Evolutionary conservation across 1,140 invertebrate genomes (phyloP).

Genomic region (silkworm (Bombyx mori)): DNA sequence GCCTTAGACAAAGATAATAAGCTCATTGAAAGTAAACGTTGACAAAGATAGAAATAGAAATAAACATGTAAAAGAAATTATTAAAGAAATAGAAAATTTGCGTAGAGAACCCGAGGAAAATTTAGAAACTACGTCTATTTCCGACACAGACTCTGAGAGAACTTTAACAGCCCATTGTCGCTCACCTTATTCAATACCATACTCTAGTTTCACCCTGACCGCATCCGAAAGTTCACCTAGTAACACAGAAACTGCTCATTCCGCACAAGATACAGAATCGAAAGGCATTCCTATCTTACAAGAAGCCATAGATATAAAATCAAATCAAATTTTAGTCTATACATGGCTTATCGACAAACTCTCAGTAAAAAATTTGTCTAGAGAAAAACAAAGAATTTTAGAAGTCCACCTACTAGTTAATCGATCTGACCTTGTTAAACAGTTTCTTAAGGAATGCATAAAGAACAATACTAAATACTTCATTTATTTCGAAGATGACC

Average conservation of each 20-base stretch:
- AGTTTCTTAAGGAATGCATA: constrained; percentile 13
- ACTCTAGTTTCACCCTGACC: not conserved
- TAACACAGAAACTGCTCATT: constrained; percentile 9
- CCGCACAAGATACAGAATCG: constrained; percentile 12
- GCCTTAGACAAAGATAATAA: constrained; percentile 4
- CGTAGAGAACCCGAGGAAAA: not conserved
- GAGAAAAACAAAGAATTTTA: constrained; percentile 15
- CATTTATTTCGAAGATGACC: constrained; percentile 15
- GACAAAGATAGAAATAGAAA: not conserved
- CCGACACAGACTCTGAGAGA: not conserved
- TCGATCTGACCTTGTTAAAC: constrained; percentile 6
- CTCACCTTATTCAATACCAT: constrained; percentile 4
- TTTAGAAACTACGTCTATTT: constrained; percentile 9
- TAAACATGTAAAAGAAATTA: not conserved
- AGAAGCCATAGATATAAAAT: constrained; percentile 23
- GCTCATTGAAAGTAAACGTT: constrained; percentile 9
- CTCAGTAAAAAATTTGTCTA: constrained; percentile 17
- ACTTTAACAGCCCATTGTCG: not conserved
- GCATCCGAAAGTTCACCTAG: not conserved
- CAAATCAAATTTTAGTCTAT: constrained; percentile 20
- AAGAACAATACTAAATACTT: constrained; percentile 12
- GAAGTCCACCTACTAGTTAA: constrained; percentile 11
- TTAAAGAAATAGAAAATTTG: not conserved
- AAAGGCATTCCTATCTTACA: constrained; percentile 17
- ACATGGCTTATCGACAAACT: constrained; percentile 15